Evolutionary conservation across 1,140 invertebrate genomes (phyloP).

Genomic region (Holotrichia oblita): DNA sequence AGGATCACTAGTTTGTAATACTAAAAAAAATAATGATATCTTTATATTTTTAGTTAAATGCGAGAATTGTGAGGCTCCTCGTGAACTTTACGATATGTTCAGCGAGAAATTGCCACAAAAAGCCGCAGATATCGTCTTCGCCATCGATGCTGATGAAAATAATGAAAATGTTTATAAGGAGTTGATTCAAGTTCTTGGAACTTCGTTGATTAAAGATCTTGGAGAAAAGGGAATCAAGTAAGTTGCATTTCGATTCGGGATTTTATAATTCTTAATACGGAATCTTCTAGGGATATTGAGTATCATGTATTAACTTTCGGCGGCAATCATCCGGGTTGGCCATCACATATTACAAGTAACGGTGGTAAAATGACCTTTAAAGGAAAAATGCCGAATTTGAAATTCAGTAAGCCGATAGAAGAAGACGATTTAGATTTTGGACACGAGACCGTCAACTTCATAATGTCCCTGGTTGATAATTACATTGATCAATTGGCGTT

Average conservation of each 20-base stretch:
- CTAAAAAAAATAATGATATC: neutral
- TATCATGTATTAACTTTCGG: conserved; percentile 68
- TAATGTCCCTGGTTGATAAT: neutral
- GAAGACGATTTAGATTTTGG: conserved; percentile 40
- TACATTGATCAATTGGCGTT: conserved; percentile 47
- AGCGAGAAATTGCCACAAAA: conserved; percentile 73
- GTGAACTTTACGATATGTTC: conserved; percentile 68
- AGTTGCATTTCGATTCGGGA: conserved; percentile 49
- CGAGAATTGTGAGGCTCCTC: conserved; percentile 64
- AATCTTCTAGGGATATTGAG: conserved; percentile 64
- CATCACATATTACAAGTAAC: conserved; percentile 65
- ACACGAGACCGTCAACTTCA: conserved; percentile 53
- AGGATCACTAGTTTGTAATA: neutral
- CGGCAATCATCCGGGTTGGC: conserved; percentile 64
- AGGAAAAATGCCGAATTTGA: conserved; percentile 63
- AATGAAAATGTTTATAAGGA: conserved; percentile 65
- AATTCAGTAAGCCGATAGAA: conserved; percentile 60
- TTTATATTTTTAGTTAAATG: conserved; percentile 65
- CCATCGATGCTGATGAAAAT: conserved; percentile 71
- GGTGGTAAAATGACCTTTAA: conserved; percentile 65
- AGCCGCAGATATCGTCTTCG: conserved; percentile 76
- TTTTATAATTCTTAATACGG: neutral
- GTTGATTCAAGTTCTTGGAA: conserved; percentile 63
- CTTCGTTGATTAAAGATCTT: conserved; percentile 62
- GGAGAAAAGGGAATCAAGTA: conserved; percentile 68